A percentile compares a stretch with the other conserved stretches of the same genome.
These are phyloP conservation scores for Eurytoma californica DNA, from an alignment of 2,888 invertebrate species.

Conservation along the genomic window DNA sequence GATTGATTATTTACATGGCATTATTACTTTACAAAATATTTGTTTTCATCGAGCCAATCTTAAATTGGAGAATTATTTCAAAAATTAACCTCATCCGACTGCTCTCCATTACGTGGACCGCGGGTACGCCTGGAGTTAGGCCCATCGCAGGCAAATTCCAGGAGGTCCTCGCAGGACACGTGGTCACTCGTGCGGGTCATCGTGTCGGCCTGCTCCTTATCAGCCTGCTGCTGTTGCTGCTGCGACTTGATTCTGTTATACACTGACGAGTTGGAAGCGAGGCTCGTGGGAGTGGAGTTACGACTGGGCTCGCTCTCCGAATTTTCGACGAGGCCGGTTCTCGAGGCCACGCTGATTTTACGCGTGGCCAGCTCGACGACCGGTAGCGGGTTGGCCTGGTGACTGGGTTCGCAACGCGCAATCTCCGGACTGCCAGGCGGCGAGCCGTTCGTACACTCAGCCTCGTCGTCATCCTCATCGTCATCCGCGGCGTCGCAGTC, in stretches of 20 bases:
- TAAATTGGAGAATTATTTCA: conserved; percentile 73
- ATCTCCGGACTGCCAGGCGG: conserved; percentile 34
- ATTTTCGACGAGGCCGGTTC: neutral
- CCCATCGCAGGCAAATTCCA: conserved; percentile 91
- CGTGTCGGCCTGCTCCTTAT: conserved; percentile 51
- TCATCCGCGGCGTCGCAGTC: conserved; percentile 55
- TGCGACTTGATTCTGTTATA: conserved; percentile 24
- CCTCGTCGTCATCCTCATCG: conserved; percentile 48
- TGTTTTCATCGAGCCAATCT: no score
- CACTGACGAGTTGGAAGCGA: neutral
- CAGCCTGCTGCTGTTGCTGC: conserved; percentile 54
- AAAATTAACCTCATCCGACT: conserved; percentile 87
- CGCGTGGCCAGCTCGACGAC: conserved; percentile 56
- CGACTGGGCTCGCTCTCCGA: conserved; percentile 50
- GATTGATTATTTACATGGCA: neutral
- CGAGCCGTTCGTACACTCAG: conserved; percentile 21
- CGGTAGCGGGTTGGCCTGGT: conserved; percentile 27
- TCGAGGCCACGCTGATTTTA: conserved; percentile 62
- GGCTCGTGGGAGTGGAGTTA: conserved; percentile 59
- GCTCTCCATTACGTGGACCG: conserved; percentile 83
- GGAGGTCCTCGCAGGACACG: conserved; percentile 92
- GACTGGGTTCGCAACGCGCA: neutral
- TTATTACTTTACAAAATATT: no score
- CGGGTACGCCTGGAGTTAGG: conserved; percentile 82
- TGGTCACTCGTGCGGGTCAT: conserved; percentile 80